Conservation (phyloP, 2,113 vertebrate genomes). For the Tragelaphus strepsiceros region DNA sequence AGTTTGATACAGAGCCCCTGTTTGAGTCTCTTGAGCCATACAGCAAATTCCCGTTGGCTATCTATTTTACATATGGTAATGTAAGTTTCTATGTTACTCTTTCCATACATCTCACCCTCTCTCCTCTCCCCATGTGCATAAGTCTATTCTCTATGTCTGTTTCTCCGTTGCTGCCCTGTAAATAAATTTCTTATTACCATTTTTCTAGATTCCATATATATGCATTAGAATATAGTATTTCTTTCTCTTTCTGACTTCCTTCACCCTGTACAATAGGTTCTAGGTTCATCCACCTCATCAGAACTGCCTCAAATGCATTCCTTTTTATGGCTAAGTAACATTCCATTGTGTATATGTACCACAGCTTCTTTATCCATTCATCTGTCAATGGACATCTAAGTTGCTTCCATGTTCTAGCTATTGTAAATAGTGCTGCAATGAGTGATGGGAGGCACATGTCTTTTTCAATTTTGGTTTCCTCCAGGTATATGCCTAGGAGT, state of each 20-base stretch:
- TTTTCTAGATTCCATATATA: background rate
- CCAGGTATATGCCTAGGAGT: background rate
- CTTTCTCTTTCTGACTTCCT: background rate
- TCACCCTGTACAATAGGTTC: background rate
- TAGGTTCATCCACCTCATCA: background rate
- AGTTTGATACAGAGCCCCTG: background rate
- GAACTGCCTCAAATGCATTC: background rate
- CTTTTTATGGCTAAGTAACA: background rate
- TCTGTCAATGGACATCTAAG: background rate
- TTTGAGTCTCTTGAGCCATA: background rate
- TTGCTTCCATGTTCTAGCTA: background rate
- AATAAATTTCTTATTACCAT: background rate
- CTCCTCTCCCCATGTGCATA: background rate
- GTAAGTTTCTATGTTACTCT: background rate
- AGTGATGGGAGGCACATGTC: background rate
- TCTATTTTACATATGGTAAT: background rate
- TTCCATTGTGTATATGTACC: background rate
- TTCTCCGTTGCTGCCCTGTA: background rate
- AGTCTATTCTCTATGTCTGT: background rate
- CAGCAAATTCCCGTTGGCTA: background rate
- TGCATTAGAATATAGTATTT: background rate
- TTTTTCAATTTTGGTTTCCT: background rate
- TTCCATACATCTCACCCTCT: background rate
- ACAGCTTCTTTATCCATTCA: background rate
- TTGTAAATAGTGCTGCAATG: background rate